These are phyloP conservation scores for Bambusicola thoracicus DNA, from an alignment of 2,113 vertebrate genomes.

Conservation along the genomic window DNA sequence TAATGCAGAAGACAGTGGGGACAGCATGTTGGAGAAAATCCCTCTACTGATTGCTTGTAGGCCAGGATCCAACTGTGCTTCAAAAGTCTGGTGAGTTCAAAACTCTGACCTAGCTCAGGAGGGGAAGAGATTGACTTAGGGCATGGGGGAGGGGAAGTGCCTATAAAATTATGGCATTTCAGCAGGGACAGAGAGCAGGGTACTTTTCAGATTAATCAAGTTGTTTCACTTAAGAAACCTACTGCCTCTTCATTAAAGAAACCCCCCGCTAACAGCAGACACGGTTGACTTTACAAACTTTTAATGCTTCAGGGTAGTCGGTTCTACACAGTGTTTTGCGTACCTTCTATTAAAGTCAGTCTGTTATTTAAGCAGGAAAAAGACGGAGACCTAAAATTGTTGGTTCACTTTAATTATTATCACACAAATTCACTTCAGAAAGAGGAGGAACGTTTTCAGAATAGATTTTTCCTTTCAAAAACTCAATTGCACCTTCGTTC, in stretches of 20 bases:
- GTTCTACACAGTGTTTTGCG: too few relatives aligned
- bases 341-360: background rate
- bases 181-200: background rate
- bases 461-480: conserved; percentile 80
- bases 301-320: background rate
- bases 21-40: background rate
- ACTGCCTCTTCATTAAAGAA: background rate
- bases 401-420: conserved; percentile 54
- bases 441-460: conserved; percentile 3
- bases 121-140: background rate
- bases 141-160: background rate
- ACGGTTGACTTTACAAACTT: background rate
- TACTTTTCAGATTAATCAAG: background rate
- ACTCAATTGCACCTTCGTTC: conserved; percentile 57
- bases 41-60: background rate
- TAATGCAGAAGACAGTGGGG: background rate
- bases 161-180: background rate
- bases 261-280: background rate
- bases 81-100: background rate
- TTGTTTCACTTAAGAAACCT: background rate
- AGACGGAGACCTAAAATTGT: background rate
- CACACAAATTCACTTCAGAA: conserved; percentile 26
- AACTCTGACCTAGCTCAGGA: background rate
- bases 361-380: background rate
- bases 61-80: background rate